These are phyloP conservation scores for Acronicta alni DNA, from an alignment of 2,888 invertebrate species.

Conservation along the genomic window DNA sequence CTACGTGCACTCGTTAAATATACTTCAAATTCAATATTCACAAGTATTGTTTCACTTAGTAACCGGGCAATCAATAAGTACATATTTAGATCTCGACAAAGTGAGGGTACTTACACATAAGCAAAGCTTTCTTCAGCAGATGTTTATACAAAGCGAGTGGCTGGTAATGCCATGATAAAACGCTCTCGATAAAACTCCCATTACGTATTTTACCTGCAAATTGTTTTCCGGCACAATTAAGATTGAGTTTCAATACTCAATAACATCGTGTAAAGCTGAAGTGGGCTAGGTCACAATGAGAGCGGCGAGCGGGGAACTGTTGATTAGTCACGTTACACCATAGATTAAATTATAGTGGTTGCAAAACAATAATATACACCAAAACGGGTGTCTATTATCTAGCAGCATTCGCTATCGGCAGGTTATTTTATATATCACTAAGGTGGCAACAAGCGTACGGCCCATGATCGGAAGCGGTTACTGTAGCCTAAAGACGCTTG, in stretches of 20 bases:
- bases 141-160: slow-evolving; percentile 72
- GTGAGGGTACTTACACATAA: slow-evolving; percentile 4
- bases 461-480: too few relatives aligned
- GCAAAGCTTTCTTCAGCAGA: slow-evolving; percentile 61
- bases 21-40: too few relatives aligned
- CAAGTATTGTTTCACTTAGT: not conserved
- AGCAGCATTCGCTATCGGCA: too few relatives aligned
- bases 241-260: slow-evolving; percentile 84
- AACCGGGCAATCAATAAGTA: slow-evolving; percentile 1
- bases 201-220: slow-evolving; percentile 74
- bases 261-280: slow-evolving; percentile 60
- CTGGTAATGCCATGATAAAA: slow-evolving; percentile 75
- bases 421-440: too few relatives aligned
- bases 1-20: too few relatives aligned
- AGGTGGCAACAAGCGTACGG: too few relatives aligned
- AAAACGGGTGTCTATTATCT: too few relatives aligned
- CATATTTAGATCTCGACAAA: slow-evolving; percentile 6
- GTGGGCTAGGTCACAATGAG: slow-evolving; percentile 46
- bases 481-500: too few relatives aligned
- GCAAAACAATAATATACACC: too few relatives aligned
- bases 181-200: slow-evolving; percentile 71
- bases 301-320: slow-evolving; percentile 32
- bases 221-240: slow-evolving; percentile 85
- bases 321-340: too few relatives aligned
- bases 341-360: too few relatives aligned